Conservation (phyloP, 2,888 invertebrate species). For the Eurois occulta region DNA sequence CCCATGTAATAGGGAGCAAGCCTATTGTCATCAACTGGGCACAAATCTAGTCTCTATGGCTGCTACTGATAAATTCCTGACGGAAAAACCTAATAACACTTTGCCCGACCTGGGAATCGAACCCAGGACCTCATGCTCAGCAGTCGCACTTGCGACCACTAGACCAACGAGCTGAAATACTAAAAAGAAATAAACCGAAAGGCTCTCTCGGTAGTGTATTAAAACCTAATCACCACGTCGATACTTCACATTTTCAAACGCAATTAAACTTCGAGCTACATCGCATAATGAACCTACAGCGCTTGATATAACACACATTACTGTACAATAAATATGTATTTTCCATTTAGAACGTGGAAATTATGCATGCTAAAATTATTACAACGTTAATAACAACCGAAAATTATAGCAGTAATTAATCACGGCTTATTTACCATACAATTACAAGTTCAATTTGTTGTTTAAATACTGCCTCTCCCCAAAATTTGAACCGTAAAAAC, state of each 20-base stretch:
- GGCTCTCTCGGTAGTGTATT: background rate
- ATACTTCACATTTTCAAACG: background rate
- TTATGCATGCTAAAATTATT: conserved; percentile 51
- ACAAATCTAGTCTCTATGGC: too few species aligned
- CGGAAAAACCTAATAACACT: background rate
- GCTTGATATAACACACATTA: conserved; percentile 5
- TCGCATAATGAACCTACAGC: background rate
- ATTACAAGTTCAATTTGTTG: conserved; percentile 56
- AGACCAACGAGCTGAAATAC: background rate
- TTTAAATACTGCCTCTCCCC: conserved; percentile 33
- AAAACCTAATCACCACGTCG: background rate
- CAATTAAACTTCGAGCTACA: background rate
- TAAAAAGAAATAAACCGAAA: background rate
- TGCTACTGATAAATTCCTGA: too few species aligned
- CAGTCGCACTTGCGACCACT: background rate
- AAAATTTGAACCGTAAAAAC: conserved; percentile 36
- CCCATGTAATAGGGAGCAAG: background rate
- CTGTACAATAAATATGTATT: conserved; percentile 64
- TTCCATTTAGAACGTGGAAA: conserved; percentile 37
- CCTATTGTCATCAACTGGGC: background rate
- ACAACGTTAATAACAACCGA: conserved; percentile 32
- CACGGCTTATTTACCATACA: conserved; percentile 55
- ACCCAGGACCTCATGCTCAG: background rate
- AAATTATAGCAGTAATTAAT: conserved; percentile 64
- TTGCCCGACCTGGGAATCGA: background rate